These are phyloP conservation scores for Litoditis marina DNA, from an alignment of 2,888 invertebrate species.

Conservation along the genomic window DNA sequence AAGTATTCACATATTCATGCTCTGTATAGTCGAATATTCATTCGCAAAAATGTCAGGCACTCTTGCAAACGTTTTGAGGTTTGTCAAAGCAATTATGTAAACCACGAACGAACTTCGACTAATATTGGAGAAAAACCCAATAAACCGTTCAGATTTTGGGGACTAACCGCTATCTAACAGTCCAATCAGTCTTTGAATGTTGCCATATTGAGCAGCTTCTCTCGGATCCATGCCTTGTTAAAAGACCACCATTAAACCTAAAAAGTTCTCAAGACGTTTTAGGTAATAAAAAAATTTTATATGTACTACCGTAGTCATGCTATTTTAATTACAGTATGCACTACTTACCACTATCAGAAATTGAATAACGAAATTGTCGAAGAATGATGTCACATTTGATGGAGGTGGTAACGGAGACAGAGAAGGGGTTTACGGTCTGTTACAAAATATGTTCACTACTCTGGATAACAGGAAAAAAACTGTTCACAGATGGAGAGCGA, in stretches of 20 bases:
- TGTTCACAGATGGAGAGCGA: too few relatives aligned
- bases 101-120: too few relatives aligned
- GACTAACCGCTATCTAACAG: slow-evolving; percentile 81
- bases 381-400: slow-evolving; percentile 5
- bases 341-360: too few relatives aligned
- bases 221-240: slow-evolving; percentile 73
- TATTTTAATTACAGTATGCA: neutral
- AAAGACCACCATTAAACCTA: too few relatives aligned
- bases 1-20: neutral
- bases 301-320: neutral
- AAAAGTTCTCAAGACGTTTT: neutral
- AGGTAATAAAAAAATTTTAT: neutral
- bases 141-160: neutral
- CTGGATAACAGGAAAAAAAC: too few relatives aligned
- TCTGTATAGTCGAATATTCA: too few relatives aligned
- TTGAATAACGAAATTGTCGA: neutral
- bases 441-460: too few relatives aligned
- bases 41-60: too few relatives aligned
- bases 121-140: too few relatives aligned
- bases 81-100: too few relatives aligned
- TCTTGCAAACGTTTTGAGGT: too few relatives aligned
- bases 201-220: slow-evolving; percentile 93
- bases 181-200: slow-evolving; percentile 72
- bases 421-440: too few relatives aligned
- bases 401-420: slow-evolving; percentile 4